These are phyloP conservation scores for Ochropleura leucogaster DNA, from an alignment of 2,888 invertebrate species.

Conservation along the genomic window DNA sequence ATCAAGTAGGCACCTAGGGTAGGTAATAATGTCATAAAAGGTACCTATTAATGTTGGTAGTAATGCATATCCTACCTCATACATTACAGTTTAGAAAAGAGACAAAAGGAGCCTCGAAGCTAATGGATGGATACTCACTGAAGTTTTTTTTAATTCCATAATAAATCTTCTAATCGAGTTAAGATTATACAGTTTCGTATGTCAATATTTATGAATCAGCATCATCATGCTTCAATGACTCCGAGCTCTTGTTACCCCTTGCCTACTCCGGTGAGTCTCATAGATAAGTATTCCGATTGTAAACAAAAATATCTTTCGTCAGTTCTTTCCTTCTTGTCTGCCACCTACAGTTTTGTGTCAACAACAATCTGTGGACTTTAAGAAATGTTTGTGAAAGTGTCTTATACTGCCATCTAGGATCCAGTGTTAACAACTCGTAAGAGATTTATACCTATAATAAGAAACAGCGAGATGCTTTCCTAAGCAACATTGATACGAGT, in stretches of 20 bases:
- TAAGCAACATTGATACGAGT: not conserved
- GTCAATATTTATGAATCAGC: not conserved
- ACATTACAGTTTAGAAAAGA: not conserved
- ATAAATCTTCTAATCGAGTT: too few species aligned
- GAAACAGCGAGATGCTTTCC: not conserved
- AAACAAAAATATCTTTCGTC: not conserved
- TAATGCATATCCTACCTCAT: too few species aligned
- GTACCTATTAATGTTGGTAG: too few species aligned
- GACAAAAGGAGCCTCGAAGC: not conserved
- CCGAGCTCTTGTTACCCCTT: not conserved
- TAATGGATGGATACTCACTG: too few species aligned
- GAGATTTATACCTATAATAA: not conserved
- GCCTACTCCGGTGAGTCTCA: not conserved
- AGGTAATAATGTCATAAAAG: too few species aligned
- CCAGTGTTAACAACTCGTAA: slow-evolving; percentile 5
- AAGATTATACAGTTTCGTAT: not conserved
- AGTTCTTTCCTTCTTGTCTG: not conserved
- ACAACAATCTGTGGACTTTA: not conserved
- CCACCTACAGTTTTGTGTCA: slow-evolving; percentile 5
- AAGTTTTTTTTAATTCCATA: too few species aligned
- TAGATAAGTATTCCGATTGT: not conserved
- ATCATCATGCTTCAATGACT: not conserved
- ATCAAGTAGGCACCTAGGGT: not conserved
- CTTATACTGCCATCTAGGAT: slow-evolving; percentile 50
- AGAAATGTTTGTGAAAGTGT: not conserved